Evolutionary conservation across 2,888 invertebrate species (phyloP).

Genomic region (Lasioglossum malachurum): DNA sequence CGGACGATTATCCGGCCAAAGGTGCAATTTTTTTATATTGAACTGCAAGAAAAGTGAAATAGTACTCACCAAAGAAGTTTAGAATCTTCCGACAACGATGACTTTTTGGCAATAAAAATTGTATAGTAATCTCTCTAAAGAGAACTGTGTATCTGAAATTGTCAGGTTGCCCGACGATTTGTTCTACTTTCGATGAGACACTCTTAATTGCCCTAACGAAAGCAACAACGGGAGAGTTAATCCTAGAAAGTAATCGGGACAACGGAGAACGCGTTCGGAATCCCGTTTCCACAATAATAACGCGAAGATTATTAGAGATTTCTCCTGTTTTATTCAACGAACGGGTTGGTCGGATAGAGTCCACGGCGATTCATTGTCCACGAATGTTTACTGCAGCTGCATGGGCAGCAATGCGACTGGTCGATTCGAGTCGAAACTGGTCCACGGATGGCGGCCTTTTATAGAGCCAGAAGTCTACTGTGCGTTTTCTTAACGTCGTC

Average conservation of each 20-base stretch:
- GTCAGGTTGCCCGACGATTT: neutral
- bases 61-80: neutral
- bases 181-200: neutral
- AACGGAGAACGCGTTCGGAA: slow-evolving; percentile 3
- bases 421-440: slow-evolving; percentile 30
- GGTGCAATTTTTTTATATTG: neutral
- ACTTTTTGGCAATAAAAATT: neutral
- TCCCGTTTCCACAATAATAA: slow-evolving; percentile 7
- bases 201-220: slow-evolving; percentile 9
- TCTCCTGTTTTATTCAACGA: slow-evolving; percentile 18
- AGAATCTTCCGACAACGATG: neutral
- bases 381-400: neutral
- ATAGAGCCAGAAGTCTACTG: neutral
- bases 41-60: neutral
- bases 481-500: neutral
- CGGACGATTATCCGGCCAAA: neutral
- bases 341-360: neutral
- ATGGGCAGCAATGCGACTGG: neutral
- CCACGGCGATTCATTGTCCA: slow-evolving; percentile 23
- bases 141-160: neutral
- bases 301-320: slow-evolving; percentile 14
- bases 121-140: neutral
- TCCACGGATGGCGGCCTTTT: slow-evolving; percentile 17
- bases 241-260: slow-evolving; percentile 16
- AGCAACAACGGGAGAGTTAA: neutral